Base-by-base conservation (phyloP, 1,140 invertebrate species). In the Ceratina australensis region DNA sequence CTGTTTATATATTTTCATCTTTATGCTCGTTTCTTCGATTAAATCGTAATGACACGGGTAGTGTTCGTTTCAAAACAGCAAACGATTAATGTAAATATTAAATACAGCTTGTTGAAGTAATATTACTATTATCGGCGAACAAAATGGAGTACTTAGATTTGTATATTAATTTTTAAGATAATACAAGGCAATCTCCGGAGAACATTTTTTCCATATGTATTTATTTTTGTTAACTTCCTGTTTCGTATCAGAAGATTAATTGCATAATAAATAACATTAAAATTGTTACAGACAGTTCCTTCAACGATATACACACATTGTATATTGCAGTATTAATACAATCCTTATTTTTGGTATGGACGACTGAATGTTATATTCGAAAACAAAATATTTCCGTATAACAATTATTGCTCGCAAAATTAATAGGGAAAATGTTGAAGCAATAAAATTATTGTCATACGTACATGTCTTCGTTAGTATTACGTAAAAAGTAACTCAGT, bases 291-390 rank as follows among this genome's bases (percentile, higher is more conserved):
- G 24, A 33, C 18, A 67, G 24, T 47, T 26, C 18, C n/a, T 61
- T 67, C 54, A 0, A 50, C 22, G 1, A 47, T 22, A 54, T 64
- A 42, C 22, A 18, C 24, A 59, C 33, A 59, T 69, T 68, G 50
- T 33, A 57, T 71, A 73, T 67, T 57, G 4, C 16, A 66, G 50
- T 57, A 73, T 54, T 73, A 65, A 20, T 60, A 61, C 18, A 64
- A 74, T 65, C n/a, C 33, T 59, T 49, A 67, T 67, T 49, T 75
- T 56, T 8, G 0, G 57, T 22, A 13, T 49, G 26, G 61, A 28
- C 1, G n/a, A 22, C 18, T 15, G 22, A 20, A 52, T 56, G 50
- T 57, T 42, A 47, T 42, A 49, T 42, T 22, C 13, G 1, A 16
- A n/a, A 13, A 8, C 10, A 26, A 20, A 74, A 42, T 42, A 7